Evolutionary conservation across 1,140 invertebrate genomes (phyloP), one percentile per base, ranked within the genome.

Genomic region (Panulirus ornatus): DNA sequence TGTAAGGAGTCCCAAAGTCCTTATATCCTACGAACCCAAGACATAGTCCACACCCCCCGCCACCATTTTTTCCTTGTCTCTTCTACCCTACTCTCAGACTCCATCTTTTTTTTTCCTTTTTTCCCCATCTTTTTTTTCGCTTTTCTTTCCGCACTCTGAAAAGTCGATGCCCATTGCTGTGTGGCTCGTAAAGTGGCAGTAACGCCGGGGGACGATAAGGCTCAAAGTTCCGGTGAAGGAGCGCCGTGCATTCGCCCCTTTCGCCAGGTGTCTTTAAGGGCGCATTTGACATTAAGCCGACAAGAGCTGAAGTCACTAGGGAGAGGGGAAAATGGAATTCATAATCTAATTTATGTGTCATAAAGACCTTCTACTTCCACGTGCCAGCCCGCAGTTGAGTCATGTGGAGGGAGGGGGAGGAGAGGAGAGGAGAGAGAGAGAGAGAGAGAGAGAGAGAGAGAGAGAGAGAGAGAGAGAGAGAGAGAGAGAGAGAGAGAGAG

Each of bases 331-430:
- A 88, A 88, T 79, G 86, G 86, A 88, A 88, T 79, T 88, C 75
- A 88, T 88, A 88, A 88, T 88, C 73, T 88, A 88, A 88, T 88
- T 88, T 88, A 51, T 27, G 86, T 42, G 42, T 54, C 86, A 63
- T 88, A 89, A 82, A 89, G 78, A 89, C 63, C 66, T 75, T 75
- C 71, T 84, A 84, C 83, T 84, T 75, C 30, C 75, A 79, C 86
- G 86, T 54, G 75, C 47, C 44, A 40, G 22, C 36, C 66, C 73
- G 38, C 79, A 54, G 51, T 89, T 51, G 66, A 76, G 84, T 76
- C 84, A 85, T 75, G 70, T 22, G 71, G 6, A 66, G 16, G 40
- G 38, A 27, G 30, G 40, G 38, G 38, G 0, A 9, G 36, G 63
- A 9, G 47, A 75, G 73, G 40, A 36, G 51, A 40, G 11, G 51